These are phyloP conservation scores for Watsonalla binaria DNA, from an alignment of 2,888 invertebrate genomes.

Conservation along the genomic window DNA sequence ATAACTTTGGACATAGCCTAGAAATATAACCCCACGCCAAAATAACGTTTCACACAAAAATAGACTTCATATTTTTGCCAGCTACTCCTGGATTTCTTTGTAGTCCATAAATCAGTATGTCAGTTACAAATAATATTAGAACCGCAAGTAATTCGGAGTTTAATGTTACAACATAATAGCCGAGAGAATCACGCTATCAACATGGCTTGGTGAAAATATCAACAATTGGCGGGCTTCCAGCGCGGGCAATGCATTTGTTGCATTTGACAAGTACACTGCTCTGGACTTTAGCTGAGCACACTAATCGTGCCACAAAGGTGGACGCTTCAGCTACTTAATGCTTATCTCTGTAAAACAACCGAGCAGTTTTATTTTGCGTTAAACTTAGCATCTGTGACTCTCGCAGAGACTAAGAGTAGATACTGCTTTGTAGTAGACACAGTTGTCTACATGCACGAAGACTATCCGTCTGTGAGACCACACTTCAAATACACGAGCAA, in stretches of 20 bases:
- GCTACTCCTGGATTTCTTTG: no score
- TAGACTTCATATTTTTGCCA: no score
- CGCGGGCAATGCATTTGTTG: constrained; percentile 41
- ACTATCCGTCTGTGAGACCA: no score
- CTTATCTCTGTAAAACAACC: neutral
- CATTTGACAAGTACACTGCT: constrained; percentile 22
- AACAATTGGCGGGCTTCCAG: constrained; percentile 46
- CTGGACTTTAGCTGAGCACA: neutral
- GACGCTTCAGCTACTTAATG: neutral
- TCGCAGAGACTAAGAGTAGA: no score
- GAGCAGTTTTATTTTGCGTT: neutral
- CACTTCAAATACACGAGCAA: no score
- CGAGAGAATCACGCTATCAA: constrained; percentile 31
- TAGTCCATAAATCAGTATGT: neutral
- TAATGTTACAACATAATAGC: constrained; percentile 6
- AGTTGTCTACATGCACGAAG: no score
- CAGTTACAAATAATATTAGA: neutral
- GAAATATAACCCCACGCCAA: no score
- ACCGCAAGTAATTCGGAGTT: neutral
- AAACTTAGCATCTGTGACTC: no score
- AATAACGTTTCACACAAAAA: no score
- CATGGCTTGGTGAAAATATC: constrained; percentile 37
- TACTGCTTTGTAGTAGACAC: no score
- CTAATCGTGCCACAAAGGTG: neutral
- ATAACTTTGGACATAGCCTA: no score